These are phyloP conservation scores for Larimichthys polyactis DNA, from an alignment of 2,113 vertebrate genomes.

Conservation along the genomic window DNA sequence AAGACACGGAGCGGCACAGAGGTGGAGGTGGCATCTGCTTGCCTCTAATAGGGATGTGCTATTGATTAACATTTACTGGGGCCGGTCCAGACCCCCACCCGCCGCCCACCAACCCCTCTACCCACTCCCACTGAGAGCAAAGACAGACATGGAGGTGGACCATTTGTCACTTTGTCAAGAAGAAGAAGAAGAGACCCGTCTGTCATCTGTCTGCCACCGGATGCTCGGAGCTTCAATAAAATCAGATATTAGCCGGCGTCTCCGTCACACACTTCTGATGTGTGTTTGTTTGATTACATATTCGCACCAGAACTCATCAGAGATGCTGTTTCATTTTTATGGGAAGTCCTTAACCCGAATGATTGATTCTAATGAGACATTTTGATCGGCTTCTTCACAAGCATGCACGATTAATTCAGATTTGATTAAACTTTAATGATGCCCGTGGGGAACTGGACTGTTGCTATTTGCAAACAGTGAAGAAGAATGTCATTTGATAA, in stretches of 20 bases:
- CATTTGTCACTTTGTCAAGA: slow-evolving; percentile 45
- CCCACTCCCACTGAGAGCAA: slow-evolving; percentile 45
- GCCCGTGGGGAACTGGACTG: slow-evolving; percentile 63
- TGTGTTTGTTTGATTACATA: slow-evolving; percentile 37
- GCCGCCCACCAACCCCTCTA: slow-evolving; percentile 7
- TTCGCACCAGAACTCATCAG: slow-evolving; percentile 37
- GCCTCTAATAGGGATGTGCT: slow-evolving; percentile 68
- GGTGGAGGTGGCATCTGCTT: slow-evolving; percentile 65
- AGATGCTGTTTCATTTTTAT: slow-evolving; percentile 40
- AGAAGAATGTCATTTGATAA: slow-evolving; percentile 24
- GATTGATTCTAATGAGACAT: slow-evolving; percentile 70
- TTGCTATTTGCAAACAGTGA: slow-evolving; percentile 49
- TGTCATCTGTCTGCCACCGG: slow-evolving; percentile 18
- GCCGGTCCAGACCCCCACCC: slow-evolving; percentile 6
- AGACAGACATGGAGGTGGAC: slow-evolving; percentile 12
- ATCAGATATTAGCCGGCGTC: background rate
- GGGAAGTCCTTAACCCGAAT: slow-evolving; percentile 63
- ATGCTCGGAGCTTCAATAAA: background rate
- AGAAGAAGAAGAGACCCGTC: background rate
- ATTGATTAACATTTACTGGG: slow-evolving; percentile 72
- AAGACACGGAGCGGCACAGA: slow-evolving; percentile 46
- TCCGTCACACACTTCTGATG: background rate
- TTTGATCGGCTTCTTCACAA: slow-evolving; percentile 63
- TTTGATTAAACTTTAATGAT: slow-evolving; percentile 69
- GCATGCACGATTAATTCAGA: slow-evolving; percentile 63